These are phyloP conservation scores for Leucophora obtusa DNA, from an alignment of 2,888 invertebrate genomes.

Conservation along the genomic window DNA sequence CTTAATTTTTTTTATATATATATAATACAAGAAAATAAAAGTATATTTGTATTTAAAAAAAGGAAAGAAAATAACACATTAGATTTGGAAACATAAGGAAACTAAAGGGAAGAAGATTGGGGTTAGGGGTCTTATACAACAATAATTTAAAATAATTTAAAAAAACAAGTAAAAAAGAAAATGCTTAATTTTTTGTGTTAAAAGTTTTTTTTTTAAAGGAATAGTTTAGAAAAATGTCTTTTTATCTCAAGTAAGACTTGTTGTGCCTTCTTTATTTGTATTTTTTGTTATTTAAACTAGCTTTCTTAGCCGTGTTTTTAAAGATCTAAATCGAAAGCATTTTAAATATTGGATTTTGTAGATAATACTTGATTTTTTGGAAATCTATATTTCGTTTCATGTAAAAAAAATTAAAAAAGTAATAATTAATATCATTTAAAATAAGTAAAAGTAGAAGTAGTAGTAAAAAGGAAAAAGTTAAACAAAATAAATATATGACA, in stretches of 20 bases:
- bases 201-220: not conserved
- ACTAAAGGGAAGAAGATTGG: not conserved
- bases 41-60: not conserved
- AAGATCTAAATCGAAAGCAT: not conserved
- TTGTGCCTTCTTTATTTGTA: slow-evolving; percentile 4
- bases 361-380: slow-evolving; percentile 28
- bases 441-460: slow-evolving; percentile 45
- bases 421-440: slow-evolving; percentile 55
- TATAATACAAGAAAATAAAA: slow-evolving; percentile 10
- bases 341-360: not conserved
- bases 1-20: not conserved
- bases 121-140: not conserved
- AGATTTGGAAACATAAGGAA: slow-evolving; percentile 4
- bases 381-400: slow-evolving; percentile 22
- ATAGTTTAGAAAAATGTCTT: slow-evolving; percentile 28
- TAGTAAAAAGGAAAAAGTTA: slow-evolving; percentile 24
- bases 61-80: not conserved
- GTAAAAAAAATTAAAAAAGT: slow-evolving; percentile 41
- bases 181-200: slow-evolving; percentile 5
- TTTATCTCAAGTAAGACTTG: slow-evolving; percentile 29
- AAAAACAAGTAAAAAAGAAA: slow-evolving; percentile 7
- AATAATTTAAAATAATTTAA: slow-evolving; percentile 3
- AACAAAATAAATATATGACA: slow-evolving; percentile 38
- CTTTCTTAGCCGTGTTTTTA: too few relatives aligned
- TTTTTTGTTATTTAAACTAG: not conserved